Conservation (phyloP, 1,140 invertebrate species). For the Belonocnema kinseyi region DNA sequence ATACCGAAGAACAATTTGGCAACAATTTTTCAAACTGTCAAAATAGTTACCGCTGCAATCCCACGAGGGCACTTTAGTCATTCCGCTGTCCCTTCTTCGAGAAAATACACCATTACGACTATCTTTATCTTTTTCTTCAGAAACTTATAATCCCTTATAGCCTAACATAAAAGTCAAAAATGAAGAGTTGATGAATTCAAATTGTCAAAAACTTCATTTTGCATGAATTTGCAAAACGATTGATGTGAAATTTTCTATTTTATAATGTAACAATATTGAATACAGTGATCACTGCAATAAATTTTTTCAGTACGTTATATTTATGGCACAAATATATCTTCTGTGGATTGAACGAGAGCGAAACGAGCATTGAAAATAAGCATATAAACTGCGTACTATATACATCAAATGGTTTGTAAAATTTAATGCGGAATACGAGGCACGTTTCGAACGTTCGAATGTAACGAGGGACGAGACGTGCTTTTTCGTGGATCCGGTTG, state of each 20-base stretch:
- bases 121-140: constrained; percentile 16
- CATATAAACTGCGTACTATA: neutral
- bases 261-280: too few relatives aligned
- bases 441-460: constrained; percentile 7
- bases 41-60: constrained; percentile 50
- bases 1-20: constrained; percentile 58
- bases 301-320: too few relatives aligned
- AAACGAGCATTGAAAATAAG: too few relatives aligned
- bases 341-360: too few relatives aligned
- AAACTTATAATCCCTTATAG: neutral
- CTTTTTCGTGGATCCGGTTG: constrained; percentile 1
- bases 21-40: constrained; percentile 65
- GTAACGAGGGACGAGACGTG: constrained; percentile 1
- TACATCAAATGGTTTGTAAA: neutral
- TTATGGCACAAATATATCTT: neutral
- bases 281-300: too few relatives aligned
- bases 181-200: too few relatives aligned
- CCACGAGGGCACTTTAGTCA: constrained; percentile 50
- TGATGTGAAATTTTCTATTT: too few relatives aligned
- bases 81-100: constrained; percentile 7
- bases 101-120: constrained; percentile 23
- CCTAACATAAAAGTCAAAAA: too few relatives aligned
- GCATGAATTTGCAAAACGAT: too few relatives aligned
- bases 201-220: too few relatives aligned
- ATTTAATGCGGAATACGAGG: constrained; percentile 6